These are phyloP conservation scores for Ormyrus thymus DNA, from an alignment of 2,888 invertebrate genomes.

Conservation along the genomic window DNA sequence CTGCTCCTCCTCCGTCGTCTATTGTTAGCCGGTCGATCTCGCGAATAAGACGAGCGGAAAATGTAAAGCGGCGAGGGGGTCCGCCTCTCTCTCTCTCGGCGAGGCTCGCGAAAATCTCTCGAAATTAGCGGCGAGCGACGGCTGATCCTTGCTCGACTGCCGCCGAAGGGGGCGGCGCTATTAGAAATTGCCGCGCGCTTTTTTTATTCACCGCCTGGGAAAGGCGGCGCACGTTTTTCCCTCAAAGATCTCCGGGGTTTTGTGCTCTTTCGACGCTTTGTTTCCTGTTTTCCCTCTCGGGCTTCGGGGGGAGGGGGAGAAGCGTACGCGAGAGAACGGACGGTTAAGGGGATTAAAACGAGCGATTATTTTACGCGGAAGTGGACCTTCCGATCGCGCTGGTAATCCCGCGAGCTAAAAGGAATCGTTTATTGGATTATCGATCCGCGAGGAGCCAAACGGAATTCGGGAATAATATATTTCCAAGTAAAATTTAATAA, in stretches of 20 bases:
- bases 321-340: not conserved
- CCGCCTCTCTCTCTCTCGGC: not conserved
- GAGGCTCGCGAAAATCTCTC: not conserved
- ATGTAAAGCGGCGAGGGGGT: not conserved
- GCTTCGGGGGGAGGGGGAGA: not conserved
- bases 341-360: slow-evolving; percentile 29
- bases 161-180: not conserved
- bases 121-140: slow-evolving; percentile 26
- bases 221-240: slow-evolving; percentile 21
- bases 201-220: slow-evolving; percentile 30
- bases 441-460: too few relatives aligned
- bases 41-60: slow-evolving; percentile 10
- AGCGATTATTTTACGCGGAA: slow-evolving; percentile 20
- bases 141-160: not conserved
- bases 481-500: too few relatives aligned
- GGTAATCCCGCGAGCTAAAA: too few relatives aligned
- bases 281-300: not conserved
- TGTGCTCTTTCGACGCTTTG: not conserved
- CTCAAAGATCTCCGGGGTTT: not conserved
- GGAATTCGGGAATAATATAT: too few relatives aligned
- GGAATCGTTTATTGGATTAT: too few relatives aligned
- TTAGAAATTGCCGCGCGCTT: slow-evolving; percentile 30
- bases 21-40: slow-evolving; percentile 23
- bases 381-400: not conserved
- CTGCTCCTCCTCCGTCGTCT: not conserved